These are phyloP conservation scores for Callipepla squamata DNA, from an alignment of 2,113 vertebrate genomes.

Conservation along the genomic window DNA sequence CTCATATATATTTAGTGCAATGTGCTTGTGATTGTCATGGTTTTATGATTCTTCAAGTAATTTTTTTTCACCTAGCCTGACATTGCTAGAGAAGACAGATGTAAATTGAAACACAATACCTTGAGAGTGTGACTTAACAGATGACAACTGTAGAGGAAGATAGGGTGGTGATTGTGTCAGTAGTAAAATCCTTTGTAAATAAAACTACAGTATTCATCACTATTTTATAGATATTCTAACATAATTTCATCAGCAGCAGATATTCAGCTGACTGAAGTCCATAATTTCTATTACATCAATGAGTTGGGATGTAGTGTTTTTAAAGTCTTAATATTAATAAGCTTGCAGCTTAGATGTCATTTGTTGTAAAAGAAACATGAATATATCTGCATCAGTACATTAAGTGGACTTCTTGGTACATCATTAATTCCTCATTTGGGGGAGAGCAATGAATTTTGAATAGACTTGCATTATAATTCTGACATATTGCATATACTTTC, in stretches of 20 bases:
- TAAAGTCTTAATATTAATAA: not conserved
- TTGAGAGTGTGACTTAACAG: not conserved
- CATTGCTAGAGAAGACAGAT: not conserved
- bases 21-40: not conserved
- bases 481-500: not conserved
- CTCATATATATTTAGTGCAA: rapidly evolving
- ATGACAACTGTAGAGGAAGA: not conserved
- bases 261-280: not conserved
- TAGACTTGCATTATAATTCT: not conserved
- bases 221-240: not conserved
- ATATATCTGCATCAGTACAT: not conserved
- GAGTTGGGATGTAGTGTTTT: not conserved
- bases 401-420: not conserved
- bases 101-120: not conserved
- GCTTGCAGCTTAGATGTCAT: not conserved
- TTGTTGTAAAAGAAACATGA: not conserved
- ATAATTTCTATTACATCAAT: not conserved
- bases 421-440: not conserved
- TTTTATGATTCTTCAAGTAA: not conserved
- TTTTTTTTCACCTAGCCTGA: not conserved
- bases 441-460: not conserved
- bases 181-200: not conserved
- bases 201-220: not conserved
- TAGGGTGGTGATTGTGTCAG: not conserved
- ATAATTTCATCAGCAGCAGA: not conserved